Percentiles rank a stretch among this genome's conserved stretches.
Evolutionary conservation across 2,113 vertebrate species (phyloP).

Genomic region (Ondatra zibethicus): DNA sequence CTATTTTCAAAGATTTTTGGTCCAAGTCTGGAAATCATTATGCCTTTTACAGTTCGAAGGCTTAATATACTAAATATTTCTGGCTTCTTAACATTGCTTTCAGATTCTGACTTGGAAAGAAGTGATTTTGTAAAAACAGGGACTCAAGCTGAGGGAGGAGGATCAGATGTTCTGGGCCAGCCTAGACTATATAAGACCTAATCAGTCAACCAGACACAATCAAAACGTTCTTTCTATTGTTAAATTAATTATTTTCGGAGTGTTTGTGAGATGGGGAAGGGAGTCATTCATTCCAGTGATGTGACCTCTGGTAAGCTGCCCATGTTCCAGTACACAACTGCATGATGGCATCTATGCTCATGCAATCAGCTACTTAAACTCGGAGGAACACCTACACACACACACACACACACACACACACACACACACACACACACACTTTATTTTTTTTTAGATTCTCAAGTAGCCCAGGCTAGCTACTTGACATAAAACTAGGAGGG

Average conservation of each 20-base stretch:
- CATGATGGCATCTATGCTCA: too few species aligned
- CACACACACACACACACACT: not conserved
- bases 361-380: not conserved
- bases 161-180: not conserved
- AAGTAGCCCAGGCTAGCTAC: not conserved
- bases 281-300: not conserved
- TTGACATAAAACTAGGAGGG: not conserved
- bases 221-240: not conserved
- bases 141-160: not conserved
- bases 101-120: not conserved
- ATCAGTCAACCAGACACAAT: not conserved
- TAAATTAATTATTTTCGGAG: not conserved
- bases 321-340: not conserved
- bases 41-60: not conserved
- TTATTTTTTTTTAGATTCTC: not conserved
- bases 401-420: not conserved
- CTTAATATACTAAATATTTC: not conserved
- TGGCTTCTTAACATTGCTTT: not conserved
- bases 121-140: not conserved
- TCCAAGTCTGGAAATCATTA: not conserved
- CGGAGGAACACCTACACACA: not conserved
- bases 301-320: not conserved
- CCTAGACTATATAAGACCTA: not conserved
- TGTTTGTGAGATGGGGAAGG: not conserved
- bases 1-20: not conserved